Conservation (phyloP, 2,888 invertebrate genomes). For the Unio pictorum region DNA sequence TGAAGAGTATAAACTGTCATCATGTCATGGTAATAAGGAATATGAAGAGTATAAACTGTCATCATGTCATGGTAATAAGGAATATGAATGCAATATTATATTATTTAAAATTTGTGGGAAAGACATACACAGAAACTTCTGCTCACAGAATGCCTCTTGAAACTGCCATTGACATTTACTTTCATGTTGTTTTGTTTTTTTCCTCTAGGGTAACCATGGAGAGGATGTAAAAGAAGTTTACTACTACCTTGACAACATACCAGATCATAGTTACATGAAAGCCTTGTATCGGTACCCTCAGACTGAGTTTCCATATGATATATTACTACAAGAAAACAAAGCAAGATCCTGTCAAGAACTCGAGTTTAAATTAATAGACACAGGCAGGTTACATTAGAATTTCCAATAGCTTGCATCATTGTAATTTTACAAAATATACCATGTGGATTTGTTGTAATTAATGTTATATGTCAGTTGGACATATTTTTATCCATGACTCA, state of each 20-base stretch:
- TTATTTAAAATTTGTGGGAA: no score
- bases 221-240: slow-evolving; percentile 71
- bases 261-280: slow-evolving; percentile 66
- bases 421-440: no score
- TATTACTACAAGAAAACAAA: slow-evolving; percentile 53
- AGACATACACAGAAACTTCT: not conserved
- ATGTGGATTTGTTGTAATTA: no score
- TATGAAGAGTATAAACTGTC: no score
- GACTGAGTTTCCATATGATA: slow-evolving; percentile 60
- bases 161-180: not conserved
- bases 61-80: no score
- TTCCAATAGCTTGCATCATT: not conserved
- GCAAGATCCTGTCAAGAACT: slow-evolving; percentile 41
- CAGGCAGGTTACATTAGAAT: slow-evolving; percentile 43
- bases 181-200: not conserved
- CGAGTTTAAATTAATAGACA: slow-evolving; percentile 67
- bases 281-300: slow-evolving; percentile 69
- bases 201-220: slow-evolving; percentile 68
- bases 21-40: no score
- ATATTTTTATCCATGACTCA: no score
- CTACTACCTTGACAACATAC: slow-evolving; percentile 65
- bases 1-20: no score
- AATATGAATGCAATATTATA: no score
- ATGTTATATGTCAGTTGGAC: no score
- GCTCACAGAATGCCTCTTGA: not conserved